Percentiles rank a stretch among this genome's conserved stretches.
phyloP scores from a whole-genome alignment of 1,140 invertebrate genomes.

The Drosophila chauvacae region DNA sequence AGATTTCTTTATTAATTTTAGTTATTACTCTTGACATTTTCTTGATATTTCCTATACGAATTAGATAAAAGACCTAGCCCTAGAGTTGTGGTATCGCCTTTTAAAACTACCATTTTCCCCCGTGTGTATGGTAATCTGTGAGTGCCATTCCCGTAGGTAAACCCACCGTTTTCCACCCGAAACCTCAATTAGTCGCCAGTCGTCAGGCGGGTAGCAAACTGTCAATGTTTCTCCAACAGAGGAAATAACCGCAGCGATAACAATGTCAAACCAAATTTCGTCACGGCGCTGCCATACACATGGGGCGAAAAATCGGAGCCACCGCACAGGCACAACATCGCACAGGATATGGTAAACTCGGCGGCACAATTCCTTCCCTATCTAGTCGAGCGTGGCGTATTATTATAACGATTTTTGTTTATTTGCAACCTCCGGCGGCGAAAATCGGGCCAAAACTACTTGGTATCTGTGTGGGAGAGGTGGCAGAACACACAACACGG shows the following conservation, averaged over 20 bases:
- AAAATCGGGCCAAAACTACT: constrained; percentile 41
- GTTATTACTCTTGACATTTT: not conserved
- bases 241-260: constrained; percentile 26
- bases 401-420: constrained; percentile 57
- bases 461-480: not conserved
- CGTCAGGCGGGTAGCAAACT: not conserved
- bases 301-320: not conserved
- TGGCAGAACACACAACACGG: constrained; percentile 11
- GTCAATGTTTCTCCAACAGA: constrained; percentile 4
- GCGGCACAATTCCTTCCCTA: not conserved
- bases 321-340: not conserved
- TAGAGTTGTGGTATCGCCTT: not conserved
- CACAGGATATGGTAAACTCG: constrained; percentile 35
- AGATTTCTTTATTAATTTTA: not conserved
- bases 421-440: constrained; percentile 16
- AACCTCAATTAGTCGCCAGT: constrained; percentile 30
- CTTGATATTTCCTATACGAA: not conserved
- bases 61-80: not conserved
- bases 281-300: not conserved
- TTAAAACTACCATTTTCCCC: not conserved
- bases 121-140: not conserved
- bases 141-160: not conserved
- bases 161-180: not conserved
- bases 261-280: constrained; percentile 38
- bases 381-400: constrained; percentile 51